Percentiles rank a stretch among this genome's conserved stretches.
Evolutionary conservation across 2,797 vertebrate species (phyloP).

Genomic region (Trachurus trachurus): DNA sequence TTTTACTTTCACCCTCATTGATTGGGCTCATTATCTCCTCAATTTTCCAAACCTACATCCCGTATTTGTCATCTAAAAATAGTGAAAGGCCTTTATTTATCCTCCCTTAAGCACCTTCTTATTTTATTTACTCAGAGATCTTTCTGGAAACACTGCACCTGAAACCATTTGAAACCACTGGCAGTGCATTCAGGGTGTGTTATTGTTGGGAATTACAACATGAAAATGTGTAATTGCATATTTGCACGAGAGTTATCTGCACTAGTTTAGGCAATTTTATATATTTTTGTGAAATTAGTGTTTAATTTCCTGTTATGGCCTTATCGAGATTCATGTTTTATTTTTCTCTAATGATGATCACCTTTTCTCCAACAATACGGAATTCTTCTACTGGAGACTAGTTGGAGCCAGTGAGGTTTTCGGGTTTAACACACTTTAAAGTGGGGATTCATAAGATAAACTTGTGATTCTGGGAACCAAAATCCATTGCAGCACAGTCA

Average conservation of each 20-base stretch:
- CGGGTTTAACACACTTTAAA: too few relatives aligned
- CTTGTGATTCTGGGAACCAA: too few relatives aligned
- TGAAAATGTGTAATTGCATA: slow-evolving; percentile 18
- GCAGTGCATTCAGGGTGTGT: background rate
- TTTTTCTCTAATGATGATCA: slow-evolving; percentile 11
- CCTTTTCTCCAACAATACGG: background rate
- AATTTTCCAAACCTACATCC: slow-evolving; percentile 40
- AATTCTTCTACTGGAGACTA: background rate
- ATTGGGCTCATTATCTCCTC: slow-evolving; percentile 62
- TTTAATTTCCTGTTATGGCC: slow-evolving; percentile 27
- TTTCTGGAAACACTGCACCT: slow-evolving; percentile 20
- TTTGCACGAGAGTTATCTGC: slow-evolving; percentile 29
- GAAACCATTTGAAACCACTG: slow-evolving; percentile 19
- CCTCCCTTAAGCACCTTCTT: slow-evolving; percentile 31
- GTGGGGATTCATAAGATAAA: too few relatives aligned
- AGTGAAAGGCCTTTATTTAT: slow-evolving; percentile 41
- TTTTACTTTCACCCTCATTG: slow-evolving; percentile 64
- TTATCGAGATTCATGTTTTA: background rate
- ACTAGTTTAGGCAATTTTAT: background rate
- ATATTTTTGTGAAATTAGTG: slow-evolving; percentile 28
- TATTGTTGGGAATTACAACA: background rate
- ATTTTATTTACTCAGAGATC: background rate
- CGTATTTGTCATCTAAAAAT: slow-evolving; percentile 51
- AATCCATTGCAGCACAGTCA: too few relatives aligned
- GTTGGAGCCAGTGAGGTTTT: background rate